Conservation (phyloP, 2,888 invertebrate species). For the Prionchulus punctatus region DNA sequence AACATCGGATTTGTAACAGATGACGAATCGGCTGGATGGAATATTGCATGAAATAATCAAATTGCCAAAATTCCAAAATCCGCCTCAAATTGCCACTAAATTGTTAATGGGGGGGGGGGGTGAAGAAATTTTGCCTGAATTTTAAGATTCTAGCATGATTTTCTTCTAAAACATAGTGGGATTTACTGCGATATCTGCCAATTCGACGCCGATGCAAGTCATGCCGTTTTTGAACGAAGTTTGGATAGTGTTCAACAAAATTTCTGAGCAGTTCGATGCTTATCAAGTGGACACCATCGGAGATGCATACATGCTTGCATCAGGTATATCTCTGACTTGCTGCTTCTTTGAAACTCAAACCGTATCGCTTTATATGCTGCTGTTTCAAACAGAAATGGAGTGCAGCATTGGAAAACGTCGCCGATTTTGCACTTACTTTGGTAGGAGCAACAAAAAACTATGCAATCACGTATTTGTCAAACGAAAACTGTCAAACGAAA, state of each 20-base stretch:
- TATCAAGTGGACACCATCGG: too few species aligned
- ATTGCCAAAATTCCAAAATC: too few species aligned
- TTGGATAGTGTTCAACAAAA: too few species aligned
- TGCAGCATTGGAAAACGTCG: slow-evolving; percentile 12
- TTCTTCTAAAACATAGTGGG: too few species aligned
- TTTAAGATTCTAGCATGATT: slow-evolving; percentile 2
- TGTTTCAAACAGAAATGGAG: slow-evolving; percentile 15
- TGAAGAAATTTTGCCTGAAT: slow-evolving; percentile 3
- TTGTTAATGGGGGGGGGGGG: slow-evolving; percentile 7
- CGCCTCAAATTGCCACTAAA: slow-evolving; percentile 1
- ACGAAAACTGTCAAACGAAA: neutral
- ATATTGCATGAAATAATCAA: neutral
- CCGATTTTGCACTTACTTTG: slow-evolving; percentile 11
- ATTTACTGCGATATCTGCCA: neutral
- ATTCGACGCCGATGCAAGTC: too few species aligned
- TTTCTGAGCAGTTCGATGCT: too few species aligned
- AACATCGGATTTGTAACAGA: neutral
- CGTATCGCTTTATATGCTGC: too few species aligned
- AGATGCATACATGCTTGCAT: slow-evolving; percentile 17
- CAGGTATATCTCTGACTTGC: too few species aligned
- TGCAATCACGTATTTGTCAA: slow-evolving; percentile 13
- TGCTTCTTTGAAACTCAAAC: too few species aligned
- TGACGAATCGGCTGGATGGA: too few species aligned
- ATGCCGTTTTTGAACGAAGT: too few species aligned
- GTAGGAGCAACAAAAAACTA: slow-evolving; percentile 11